phyloP scores from a whole-genome alignment of 2,888 invertebrate genomes.

The Ernsta delagoae region DNA sequence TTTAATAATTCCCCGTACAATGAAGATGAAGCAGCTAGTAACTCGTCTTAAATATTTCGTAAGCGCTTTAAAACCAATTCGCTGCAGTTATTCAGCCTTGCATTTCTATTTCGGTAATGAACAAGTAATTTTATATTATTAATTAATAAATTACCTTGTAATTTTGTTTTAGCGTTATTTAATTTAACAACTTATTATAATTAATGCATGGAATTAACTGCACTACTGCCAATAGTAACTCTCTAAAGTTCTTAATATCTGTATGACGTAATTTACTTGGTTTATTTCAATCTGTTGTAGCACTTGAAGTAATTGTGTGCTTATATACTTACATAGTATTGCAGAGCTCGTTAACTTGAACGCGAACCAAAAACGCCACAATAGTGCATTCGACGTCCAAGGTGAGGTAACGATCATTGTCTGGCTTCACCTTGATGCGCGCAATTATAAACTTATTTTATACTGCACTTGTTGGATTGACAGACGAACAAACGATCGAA shows the following conservation, averaged over 20 bases:
- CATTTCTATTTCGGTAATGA: too few relatives aligned
- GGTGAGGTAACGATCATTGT: constrained; percentile 36
- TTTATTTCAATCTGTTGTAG: constrained; percentile 14
- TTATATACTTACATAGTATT: background rate
- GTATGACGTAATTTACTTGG: constrained; percentile 16
- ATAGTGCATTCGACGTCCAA: constrained; percentile 35
- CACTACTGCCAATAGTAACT: background rate
- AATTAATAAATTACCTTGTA: too few relatives aligned
- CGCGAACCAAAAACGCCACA: constrained; percentile 33
- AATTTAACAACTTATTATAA: too few relatives aligned
- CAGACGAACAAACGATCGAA: background rate
- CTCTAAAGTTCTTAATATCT: background rate
- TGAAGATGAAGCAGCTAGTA: too few relatives aligned
- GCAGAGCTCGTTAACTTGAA: constrained; percentile 28
- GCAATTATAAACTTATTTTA: constrained; percentile 27
- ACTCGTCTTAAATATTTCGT: too few relatives aligned
- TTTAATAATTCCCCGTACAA: too few relatives aligned
- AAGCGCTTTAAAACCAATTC: too few relatives aligned
- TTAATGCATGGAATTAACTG: background rate
- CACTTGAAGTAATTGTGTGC: background rate
- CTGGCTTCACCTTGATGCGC: constrained; percentile 33
- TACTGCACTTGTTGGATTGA: constrained; percentile 19
- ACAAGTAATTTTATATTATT: too few relatives aligned
- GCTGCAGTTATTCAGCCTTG: too few relatives aligned
- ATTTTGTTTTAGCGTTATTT: too few relatives aligned